Base-by-base conservation (phyloP, 2,888 invertebrate genomes). In the Abrostola tripartita region DNA sequence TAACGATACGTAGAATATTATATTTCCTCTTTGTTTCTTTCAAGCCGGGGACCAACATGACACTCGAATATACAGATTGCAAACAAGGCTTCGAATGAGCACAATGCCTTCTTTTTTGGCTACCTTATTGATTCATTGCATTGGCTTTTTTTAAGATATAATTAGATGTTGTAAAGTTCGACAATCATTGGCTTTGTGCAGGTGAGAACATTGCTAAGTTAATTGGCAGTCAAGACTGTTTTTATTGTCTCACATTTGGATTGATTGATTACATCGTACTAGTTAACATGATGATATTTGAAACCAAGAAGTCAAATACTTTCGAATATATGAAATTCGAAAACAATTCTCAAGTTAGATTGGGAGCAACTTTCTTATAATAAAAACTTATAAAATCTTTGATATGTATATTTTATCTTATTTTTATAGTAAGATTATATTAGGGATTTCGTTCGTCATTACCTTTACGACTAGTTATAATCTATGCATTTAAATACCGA, bases 21-120 rank as follows among this genome's bases (percentile, higher is more conserved):
- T n/a, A 1, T 24, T 42, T n/a, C 6, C 7, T 41, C 0, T 42
- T 36, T 24, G 6, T 14, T 42, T 47, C 37, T 38, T 54, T 40
- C 36, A 37, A 61, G 11, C 12, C 4, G 24, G 4, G 4, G 11
- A 50, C 53, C 5, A n/a, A 44, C 12, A 14, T 47, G 14, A 9
- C 44, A 9, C 24, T 24, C 4, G 11, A 7, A 1, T n/a, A 12
- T 12, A 8, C 0, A 10, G n/a, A 40, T 64, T 60, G 53, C 52
- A 35, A 51, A 60, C 42, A 50, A 35, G 60, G 51, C 67, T 65
- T 65, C 52, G 52, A 74, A 71, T 61, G 44, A 68, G 62, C 71
- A 82, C 83, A 85, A 82, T 83, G 76, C 73, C 71, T 78, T 58
- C 54, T 73, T 76, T 65, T 76, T 78, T 61, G 54, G 66, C n/a